A percentile compares a stretch with the other conserved stretches of the same genome.
phyloP scores from a whole-genome alignment of 2,113 vertebrate species.

The Thymallus thymallus region DNA sequence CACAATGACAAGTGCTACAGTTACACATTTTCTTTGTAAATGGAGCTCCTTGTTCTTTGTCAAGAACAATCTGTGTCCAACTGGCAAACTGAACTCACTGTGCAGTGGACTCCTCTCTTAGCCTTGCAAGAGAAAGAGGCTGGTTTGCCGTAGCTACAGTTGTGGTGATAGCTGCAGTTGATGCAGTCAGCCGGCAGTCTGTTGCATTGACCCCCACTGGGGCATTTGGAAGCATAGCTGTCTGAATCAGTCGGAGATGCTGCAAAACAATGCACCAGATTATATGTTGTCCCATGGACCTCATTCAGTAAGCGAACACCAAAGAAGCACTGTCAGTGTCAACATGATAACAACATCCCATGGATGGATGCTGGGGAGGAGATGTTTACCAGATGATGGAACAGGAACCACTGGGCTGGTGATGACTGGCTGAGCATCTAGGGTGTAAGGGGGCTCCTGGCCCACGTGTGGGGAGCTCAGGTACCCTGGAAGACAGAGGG shows the following conservation, averaged over 20 bases:
- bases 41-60: neutral
- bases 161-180: slow-evolving; percentile 81
- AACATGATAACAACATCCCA: neutral
- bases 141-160: slow-evolving; percentile 85
- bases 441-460: slow-evolving; percentile 59
- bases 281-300: too few relatives aligned
- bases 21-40: too few relatives aligned
- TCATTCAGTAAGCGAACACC: too few relatives aligned
- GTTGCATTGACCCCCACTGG: slow-evolving; percentile 85
- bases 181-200: slow-evolving; percentile 85
- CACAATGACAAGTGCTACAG: too few relatives aligned
- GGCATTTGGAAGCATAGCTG: slow-evolving; percentile 73
- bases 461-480: slow-evolving; percentile 71
- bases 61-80: neutral
- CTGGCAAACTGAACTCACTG: slow-evolving; percentile 76
- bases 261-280: slow-evolving; percentile 36
- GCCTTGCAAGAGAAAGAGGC: slow-evolving; percentile 80
- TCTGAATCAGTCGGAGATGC: slow-evolving; percentile 51
- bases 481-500: slow-evolving; percentile 60
- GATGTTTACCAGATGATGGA: slow-evolving; percentile 56
- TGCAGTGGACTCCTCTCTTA: slow-evolving; percentile 83
- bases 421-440: slow-evolving; percentile 62
- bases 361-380: neutral
- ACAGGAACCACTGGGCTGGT: slow-evolving; percentile 61
- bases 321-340: neutral